A percentile compares a stretch with the other conserved stretches of the same genome.
Conservation (phyloP, 2,888 invertebrate species). For the Dysmachus trigonus region DNA sequence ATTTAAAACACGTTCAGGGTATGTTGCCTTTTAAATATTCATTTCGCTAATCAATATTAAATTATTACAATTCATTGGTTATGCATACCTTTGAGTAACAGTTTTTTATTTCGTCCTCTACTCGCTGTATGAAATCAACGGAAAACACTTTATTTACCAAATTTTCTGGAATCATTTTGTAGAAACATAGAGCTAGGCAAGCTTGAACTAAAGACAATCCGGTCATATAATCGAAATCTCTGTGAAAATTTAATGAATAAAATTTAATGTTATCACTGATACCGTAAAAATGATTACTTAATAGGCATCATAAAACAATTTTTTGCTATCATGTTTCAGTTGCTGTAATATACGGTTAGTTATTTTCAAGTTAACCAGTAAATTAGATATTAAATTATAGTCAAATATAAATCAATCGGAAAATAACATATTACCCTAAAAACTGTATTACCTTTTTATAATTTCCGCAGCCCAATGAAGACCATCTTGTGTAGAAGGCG, state of each 20-base stretch:
- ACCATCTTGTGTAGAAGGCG: constrained; percentile 63
- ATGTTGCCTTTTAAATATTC: constrained; percentile 64
- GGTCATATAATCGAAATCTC: constrained; percentile 68
- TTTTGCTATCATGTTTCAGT: background rate
- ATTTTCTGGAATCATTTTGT: constrained; percentile 65
- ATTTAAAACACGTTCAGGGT: constrained; percentile 67
- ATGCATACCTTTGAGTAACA: constrained; percentile 67
- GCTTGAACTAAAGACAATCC: constrained; percentile 67
- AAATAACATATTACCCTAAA: background rate
- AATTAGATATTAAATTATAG: background rate
- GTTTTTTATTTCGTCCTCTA: constrained; percentile 68
- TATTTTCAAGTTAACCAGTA: background rate
- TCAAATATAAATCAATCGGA: background rate
- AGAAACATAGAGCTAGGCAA: constrained; percentile 67
- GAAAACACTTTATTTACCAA: constrained; percentile 69
- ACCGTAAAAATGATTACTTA: background rate
- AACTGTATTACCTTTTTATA: constrained; percentile 63
- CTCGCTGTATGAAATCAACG: constrained; percentile 68
- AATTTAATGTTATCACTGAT: background rate
- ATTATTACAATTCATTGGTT: background rate
- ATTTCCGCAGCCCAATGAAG: constrained; percentile 62
- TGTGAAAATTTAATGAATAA: constrained; percentile 56
- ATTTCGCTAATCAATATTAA: constrained; percentile 4
- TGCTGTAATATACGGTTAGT: background rate
- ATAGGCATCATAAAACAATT: background rate